phyloP scores from a whole-genome alignment of 2,113 vertebrate genomes.

The Thunnus thynnus region DNA sequence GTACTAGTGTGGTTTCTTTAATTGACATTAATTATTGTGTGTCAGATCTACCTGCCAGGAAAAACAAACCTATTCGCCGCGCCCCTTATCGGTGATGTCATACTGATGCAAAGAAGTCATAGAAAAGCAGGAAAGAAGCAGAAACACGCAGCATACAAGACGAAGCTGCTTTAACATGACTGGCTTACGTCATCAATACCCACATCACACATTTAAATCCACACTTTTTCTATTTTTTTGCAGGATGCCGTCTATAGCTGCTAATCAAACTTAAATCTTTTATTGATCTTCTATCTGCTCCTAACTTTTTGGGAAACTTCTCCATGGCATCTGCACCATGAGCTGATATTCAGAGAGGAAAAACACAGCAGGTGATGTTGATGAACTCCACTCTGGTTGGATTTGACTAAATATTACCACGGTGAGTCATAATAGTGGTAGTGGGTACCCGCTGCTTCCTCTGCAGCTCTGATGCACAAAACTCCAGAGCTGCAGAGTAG shows the following conservation, averaged over 20 bases:
- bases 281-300: background rate
- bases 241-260: background rate
- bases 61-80: background rate
- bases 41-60: conserved; percentile 1
- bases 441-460: conserved; percentile 26
- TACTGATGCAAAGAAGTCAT: background rate
- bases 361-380: background rate
- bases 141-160: background rate
- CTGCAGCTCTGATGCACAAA: background rate
- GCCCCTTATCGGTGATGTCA: conserved; percentile 28
- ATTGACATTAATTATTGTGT: background rate
- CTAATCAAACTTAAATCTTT: background rate
- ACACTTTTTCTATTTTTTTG: background rate
- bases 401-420: conserved; percentile 19
- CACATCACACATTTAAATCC: background rate
- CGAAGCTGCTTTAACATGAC: background rate
- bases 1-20: background rate
- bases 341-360: too few relatives aligned
- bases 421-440: conserved; percentile 37
- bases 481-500: background rate
- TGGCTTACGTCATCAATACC: background rate
- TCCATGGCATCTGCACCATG: background rate
- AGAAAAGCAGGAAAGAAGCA: background rate
- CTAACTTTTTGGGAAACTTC: background rate
- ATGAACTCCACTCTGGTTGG: conserved; percentile 9